Percentiles rank a stretch among this genome's conserved stretches.
phyloP scores from a whole-genome alignment of 2,797 vertebrate genomes.

The Cetoscarus ocellatus region DNA sequence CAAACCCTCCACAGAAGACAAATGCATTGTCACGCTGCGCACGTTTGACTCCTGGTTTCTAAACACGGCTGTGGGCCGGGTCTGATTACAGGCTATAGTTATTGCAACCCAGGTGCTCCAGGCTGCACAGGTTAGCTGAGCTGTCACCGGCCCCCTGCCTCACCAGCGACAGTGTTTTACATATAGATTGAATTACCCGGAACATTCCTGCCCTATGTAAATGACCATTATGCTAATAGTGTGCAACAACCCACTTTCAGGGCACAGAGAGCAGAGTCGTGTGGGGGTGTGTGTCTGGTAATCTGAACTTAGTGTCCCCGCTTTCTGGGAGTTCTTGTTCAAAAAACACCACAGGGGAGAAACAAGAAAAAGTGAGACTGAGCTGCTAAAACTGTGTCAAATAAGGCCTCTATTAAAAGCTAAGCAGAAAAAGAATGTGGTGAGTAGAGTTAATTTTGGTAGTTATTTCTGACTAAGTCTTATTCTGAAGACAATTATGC shows the following conservation, averaged over 20 bases:
- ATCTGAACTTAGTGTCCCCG: background rate
- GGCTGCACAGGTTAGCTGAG: slow-evolving; percentile 57
- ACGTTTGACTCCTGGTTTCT: slow-evolving; percentile 24
- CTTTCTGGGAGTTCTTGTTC: background rate
- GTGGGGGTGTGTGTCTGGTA: slow-evolving; percentile 28
- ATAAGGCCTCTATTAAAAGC: background rate
- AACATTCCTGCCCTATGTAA: slow-evolving; percentile 76
- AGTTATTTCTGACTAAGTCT: too few species aligned
- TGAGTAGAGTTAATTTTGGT: too few species aligned
- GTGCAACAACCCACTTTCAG: slow-evolving; percentile 49
- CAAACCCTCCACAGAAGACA: slow-evolving; percentile 6
- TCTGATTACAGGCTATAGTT: slow-evolving; percentile 62
- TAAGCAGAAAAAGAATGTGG: background rate
- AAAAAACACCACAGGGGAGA: background rate
- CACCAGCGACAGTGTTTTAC: slow-evolving; percentile 76
- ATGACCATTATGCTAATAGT: slow-evolving; percentile 77
- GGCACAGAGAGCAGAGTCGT: slow-evolving; percentile 12
- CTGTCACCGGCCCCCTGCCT: slow-evolving; percentile 50
- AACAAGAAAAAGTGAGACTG: background rate
- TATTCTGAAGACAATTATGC: too few species aligned
- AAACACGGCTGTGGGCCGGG: slow-evolving; percentile 18
- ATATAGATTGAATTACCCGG: slow-evolving; percentile 84
- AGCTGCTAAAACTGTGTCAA: background rate
- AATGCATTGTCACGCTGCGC: background rate
- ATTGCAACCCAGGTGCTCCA: slow-evolving; percentile 61